phyloP scores from a whole-genome alignment of 2,888 invertebrate species.

The Ethmia dodecea region DNA sequence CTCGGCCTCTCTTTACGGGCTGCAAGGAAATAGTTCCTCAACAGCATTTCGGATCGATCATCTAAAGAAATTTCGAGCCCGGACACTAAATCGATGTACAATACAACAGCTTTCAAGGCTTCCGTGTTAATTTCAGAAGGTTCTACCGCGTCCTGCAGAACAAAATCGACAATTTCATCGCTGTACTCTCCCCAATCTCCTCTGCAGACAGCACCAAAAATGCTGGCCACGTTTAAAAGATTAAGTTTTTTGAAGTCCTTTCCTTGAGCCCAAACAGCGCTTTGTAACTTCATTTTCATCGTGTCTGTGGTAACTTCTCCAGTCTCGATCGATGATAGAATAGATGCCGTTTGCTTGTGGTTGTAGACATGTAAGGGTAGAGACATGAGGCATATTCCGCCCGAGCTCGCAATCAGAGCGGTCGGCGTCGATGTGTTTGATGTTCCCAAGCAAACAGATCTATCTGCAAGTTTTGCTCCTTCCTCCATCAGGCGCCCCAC shows the following conservation, averaged over 20 bases:
- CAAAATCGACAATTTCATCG: slow-evolving; percentile 52
- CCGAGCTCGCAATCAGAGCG: slow-evolving; percentile 44
- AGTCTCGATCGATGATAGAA: slow-evolving; percentile 51
- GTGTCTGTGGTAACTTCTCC: slow-evolving; percentile 39
- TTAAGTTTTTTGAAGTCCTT: slow-evolving; percentile 55
- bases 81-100: slow-evolving; percentile 50
- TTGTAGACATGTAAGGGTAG: slow-evolving; percentile 54
- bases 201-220: slow-evolving; percentile 55
- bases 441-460: slow-evolving; percentile 37
- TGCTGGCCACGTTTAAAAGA: slow-evolving; percentile 47
- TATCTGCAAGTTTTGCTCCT: slow-evolving; percentile 47
- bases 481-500: slow-evolving; percentile 49
- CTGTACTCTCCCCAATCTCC: slow-evolving; percentile 51
- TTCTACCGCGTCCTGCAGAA: slow-evolving; percentile 40
- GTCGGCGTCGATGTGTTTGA: slow-evolving; percentile 36
- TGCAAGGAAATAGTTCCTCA: slow-evolving; percentile 54
- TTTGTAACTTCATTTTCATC: slow-evolving; percentile 34
- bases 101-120: slow-evolving; percentile 38
- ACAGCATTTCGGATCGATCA: slow-evolving; percentile 37
- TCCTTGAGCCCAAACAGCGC: slow-evolving; percentile 63
- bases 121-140: slow-evolving; percentile 30
- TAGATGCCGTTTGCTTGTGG: slow-evolving; percentile 41
- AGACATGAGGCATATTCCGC: slow-evolving; percentile 53
- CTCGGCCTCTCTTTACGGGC: slow-evolving; percentile 51
- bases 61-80: slow-evolving; percentile 45